Base-by-base conservation (phyloP, 2,797 vertebrate genomes). In the Enteromius paludinosus region DNA sequence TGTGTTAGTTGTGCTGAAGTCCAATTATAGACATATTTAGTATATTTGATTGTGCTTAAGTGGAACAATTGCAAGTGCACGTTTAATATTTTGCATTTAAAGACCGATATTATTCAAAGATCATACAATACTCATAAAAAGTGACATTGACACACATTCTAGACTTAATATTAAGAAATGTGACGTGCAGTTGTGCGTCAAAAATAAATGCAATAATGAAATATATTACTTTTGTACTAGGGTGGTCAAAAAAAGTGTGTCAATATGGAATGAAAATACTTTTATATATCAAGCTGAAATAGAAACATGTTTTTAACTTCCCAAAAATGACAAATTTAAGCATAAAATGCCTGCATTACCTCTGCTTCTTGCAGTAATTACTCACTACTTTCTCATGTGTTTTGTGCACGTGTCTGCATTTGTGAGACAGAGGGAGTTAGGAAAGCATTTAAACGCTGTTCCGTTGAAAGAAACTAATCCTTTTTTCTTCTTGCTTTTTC, bases 401-500 rank as follows among this genome's bases (percentile, higher is more conserved):
- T 47, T 65, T 43, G 65, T 77, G 45, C 59, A 68, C n/a, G 1
- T 79, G 66, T 62, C 25, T 78, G 61, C 61, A 23, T 54, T 25
- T 74, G 83, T 28, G 25, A 9, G 77, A 62, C 14, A 15, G 11
- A 65, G 8, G 28, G 23, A 66, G 25, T 76, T 68, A 30, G 4
- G 23, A 72, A 72, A 66, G 43, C 41, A 52, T 35, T 35, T 47
- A 35, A 52, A 52, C 9, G 6, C 4, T 54, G 70, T 75, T 23
- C n/a, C 9, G 4, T 71, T 80, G 33, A 45, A 64, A 52, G 10
- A 49, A 70, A 82, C 80, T 82, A 76, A 82, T 75, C 25, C 7
- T 14, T 70, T 77, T 59, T 61, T 45, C 56, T 38, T 61, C 64
- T 69, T 0, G 2, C 14, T 61, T 68, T 77, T 45, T 77, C 61